Evolutionary conservation across 2,888 invertebrate genomes (phyloP), one percentile per base, ranked within the genome.

Genomic region (Pachycephus smyrnensis): DNA sequence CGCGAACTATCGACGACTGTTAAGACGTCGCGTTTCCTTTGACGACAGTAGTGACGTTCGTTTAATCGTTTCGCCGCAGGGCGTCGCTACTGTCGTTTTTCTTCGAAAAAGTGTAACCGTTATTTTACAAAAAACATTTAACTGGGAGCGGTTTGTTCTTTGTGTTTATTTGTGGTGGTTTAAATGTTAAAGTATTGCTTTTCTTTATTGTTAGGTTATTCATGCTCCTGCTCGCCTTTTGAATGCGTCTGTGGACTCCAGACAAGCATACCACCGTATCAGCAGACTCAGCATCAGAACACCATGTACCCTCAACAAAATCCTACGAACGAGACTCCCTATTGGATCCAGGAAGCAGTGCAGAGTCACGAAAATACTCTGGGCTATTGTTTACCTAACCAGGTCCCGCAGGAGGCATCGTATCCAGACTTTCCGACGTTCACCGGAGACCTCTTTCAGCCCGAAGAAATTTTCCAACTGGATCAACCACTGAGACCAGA

Each of bases 401-500:
- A 90, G 86, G 80, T 91, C 80, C 78, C 88, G 0, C 92, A 92
- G 69, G 92, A 93, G 33, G 88, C 88, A 3, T 84, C 88, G 0
- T 90, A 91, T 75, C 88, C 90, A 31, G 95, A 95, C 85, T 94
- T 95, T 77, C 92, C 93, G 0, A 92, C 93, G 0, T 92, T 95
- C 73, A 92, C 94, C 0, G 93, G 94, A 71, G 95, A 96, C 86
- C 92, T 95, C 36, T 96, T 96, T 89, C 95, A 95, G 87, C 95
- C 96, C 0, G 96, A 96, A 88, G 96, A 96, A 90, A 96, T 96
- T 82, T 96, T 96, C 91, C 95, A 96, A 89, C 91, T 96, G 79
- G 96, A 96, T 86, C 95, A 96, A 87, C 96, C 96, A 0, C 93
- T 96, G 69, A 92, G 95, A 84, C 92, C 94, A 0, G 95, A 95